Evolutionary conservation across 2,797 vertebrate genomes (phyloP), one percentile per base, ranked within the genome.

Genomic region (Sebastes alutus): DNA sequence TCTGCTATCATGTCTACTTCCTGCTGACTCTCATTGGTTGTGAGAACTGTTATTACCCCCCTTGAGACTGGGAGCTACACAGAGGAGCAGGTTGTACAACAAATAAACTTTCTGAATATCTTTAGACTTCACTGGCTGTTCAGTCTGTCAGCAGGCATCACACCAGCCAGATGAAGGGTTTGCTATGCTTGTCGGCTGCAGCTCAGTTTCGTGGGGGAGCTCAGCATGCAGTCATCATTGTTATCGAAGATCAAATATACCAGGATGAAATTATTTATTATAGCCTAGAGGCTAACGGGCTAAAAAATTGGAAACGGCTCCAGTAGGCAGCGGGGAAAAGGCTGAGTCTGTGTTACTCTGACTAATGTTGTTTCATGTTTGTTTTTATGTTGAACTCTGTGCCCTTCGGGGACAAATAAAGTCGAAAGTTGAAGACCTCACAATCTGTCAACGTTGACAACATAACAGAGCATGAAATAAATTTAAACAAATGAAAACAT

Each of bases 261-360:
- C 20, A 23, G 54, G 54, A 7, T 38, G 27, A 80, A 83, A 76
- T 83, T 38, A 72, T 73, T 78, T 72, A 61, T 71, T 56, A 49
- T 49, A 56, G 67, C 72, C 68, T 71, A 5, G 8, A 52, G 68
- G 55, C 75, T 75, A 75, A 14, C 13, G 1, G 27, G 38, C 25
- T 32, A 38, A 59, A 54, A 22, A 63, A 30, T 49, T 73, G 49
- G 22, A 60, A 70, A 63, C 5, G 2, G 6, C 68, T 64, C 20
- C 35, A 49, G 54, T 3, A 54, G n/a, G n/a, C 38, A 60, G 60
- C 52, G 0, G 20, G 52, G 52, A 22, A 11, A n/a, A 54, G 20
- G 52, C 52, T 54, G 52, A 54, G 52, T 22, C n/a, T 54, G 52
- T 54, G 52, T 22, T 54, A 22, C 52, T 11, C 20, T 54, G 20